A percentile compares a stretch with the other conserved stretches of the same genome.
These are phyloP conservation scores for Scolanthus callimorphus DNA, from an alignment of 92 coral and sea anemone species.

Conservation along the genomic window DNA sequence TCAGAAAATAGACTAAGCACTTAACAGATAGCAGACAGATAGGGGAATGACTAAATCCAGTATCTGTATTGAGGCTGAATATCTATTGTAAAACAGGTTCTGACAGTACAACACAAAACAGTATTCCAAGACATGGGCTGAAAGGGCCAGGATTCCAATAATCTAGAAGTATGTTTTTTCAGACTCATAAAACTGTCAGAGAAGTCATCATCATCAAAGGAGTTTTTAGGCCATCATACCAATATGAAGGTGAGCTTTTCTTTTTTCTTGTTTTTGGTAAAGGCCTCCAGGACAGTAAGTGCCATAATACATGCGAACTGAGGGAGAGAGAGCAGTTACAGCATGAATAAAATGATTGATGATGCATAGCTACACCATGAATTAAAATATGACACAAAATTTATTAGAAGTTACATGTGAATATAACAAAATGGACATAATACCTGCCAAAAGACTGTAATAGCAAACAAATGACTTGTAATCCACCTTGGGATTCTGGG, in stretches of 20 bases:
- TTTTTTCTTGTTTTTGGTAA: constrained; percentile 17
- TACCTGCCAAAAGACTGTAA: constrained; percentile 89
- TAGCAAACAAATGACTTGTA: constrained; percentile 45
- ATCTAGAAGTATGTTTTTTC: too few species aligned
- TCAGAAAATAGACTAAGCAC: neutral
- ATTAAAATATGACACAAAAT: too few species aligned
- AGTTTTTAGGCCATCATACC: too few species aligned
- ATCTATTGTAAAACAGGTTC: too few species aligned
- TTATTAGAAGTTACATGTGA: too few species aligned
- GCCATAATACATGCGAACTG: constrained; percentile 58
- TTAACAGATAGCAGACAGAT: neutral
- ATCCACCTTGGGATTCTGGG: constrained; percentile 61
- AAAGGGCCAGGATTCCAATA: neutral
- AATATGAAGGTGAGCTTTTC: constrained; percentile 29
- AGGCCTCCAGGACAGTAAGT: constrained; percentile 47
- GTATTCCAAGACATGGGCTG: too few species aligned
- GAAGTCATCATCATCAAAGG: too few species aligned
- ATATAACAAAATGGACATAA: too few species aligned
- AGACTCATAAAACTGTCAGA: neutral
- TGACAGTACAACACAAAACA: too few species aligned
- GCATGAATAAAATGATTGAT: too few species aligned
- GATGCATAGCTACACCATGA: too few species aligned
- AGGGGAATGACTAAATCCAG: neutral
- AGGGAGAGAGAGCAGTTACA: too few species aligned
- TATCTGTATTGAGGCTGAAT: neutral